phyloP scores from a whole-genome alignment of 2,113 vertebrate species.

The Bathybates hornii region DNA sequence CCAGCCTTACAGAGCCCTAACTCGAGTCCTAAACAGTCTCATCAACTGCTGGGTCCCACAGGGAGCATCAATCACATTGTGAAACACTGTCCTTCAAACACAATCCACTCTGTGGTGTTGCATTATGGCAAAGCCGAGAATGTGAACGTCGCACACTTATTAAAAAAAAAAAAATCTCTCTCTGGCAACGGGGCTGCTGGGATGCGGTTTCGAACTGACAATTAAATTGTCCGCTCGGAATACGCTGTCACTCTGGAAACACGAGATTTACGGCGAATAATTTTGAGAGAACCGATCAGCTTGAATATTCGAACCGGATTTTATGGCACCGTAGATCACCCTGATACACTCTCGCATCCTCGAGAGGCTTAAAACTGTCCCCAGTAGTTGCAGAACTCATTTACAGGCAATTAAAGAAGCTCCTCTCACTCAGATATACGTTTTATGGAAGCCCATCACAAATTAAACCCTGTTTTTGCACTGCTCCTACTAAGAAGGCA shows the following conservation, averaged over 20 bases:
- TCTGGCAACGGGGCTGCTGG: conserved; percentile 56
- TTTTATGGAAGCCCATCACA: neutral
- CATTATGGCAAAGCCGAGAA: conserved; percentile 55
- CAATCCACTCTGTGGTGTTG: conserved; percentile 58
- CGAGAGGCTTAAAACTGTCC: conserved; percentile 23
- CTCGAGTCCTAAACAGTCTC: conserved; percentile 33
- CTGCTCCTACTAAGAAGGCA: neutral
- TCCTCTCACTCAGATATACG: neutral
- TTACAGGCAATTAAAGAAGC: conserved; percentile 47
- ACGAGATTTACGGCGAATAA: conserved; percentile 50
- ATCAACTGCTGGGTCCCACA: conserved; percentile 48
- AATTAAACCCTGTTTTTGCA: neutral
- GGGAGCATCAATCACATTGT: conserved; percentile 64
- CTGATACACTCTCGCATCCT: conserved; percentile 12
- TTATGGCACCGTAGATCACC: conserved; percentile 58
- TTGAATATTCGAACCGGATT: conserved; percentile 49
- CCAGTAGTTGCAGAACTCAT: conserved; percentile 58
- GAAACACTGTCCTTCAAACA: conserved; percentile 64
- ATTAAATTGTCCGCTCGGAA: conserved; percentile 58
- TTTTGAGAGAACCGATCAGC: conserved; percentile 52
- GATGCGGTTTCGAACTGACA: conserved; percentile 63
- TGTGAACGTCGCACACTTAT: conserved; percentile 46
- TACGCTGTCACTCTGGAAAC: conserved; percentile 55
- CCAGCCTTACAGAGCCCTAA: conserved; percentile 38
- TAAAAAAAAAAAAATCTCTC: conserved; percentile 39